phyloP scores from a whole-genome alignment of 2,888 invertebrate species.

The Spialia ferax region DNA sequence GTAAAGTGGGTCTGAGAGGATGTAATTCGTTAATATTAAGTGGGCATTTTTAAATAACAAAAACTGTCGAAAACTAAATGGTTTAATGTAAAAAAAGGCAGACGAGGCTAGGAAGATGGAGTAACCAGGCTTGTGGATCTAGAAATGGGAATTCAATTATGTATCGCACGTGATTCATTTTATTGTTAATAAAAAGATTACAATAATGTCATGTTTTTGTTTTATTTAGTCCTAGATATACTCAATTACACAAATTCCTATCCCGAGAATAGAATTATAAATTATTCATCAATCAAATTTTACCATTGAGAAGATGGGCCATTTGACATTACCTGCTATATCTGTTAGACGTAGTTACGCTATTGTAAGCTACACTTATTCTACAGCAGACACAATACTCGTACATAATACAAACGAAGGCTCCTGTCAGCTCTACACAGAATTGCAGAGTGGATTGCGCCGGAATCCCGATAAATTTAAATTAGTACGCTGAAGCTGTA shows the following conservation, averaged over 20 bases:
- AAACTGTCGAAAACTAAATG: constrained; percentile 19
- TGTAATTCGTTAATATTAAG: constrained; percentile 20
- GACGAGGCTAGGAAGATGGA: constrained; percentile 61
- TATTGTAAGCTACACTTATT: constrained; percentile 8
- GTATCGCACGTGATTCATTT: constrained; percentile 84
- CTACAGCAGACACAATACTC: neutral
- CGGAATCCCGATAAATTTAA: constrained; percentile 33
- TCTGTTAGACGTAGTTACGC: too few species aligned
- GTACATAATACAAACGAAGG: constrained; percentile 22
- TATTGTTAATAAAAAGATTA: constrained; percentile 86
- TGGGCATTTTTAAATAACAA: constrained; percentile 30
- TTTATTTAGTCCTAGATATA: constrained; percentile 39
- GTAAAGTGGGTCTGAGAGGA: constrained; percentile 14
- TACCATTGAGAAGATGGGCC: too few species aligned
- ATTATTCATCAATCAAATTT: neutral
- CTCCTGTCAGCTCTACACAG: constrained; percentile 27
- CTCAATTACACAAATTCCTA: too few species aligned
- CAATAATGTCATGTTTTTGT: constrained; percentile 64
- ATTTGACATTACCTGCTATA: too few species aligned
- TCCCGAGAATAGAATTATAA: too few species aligned
- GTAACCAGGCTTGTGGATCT: constrained; percentile 75
- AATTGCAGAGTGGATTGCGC: constrained; percentile 22
- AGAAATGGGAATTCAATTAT: constrained; percentile 79
- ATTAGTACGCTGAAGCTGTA: constrained; percentile 27
- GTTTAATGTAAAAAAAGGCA: constrained; percentile 48